Evolutionary conservation across 1,140 invertebrate genomes (phyloP).

Genomic region (Papilio polytes): DNA sequence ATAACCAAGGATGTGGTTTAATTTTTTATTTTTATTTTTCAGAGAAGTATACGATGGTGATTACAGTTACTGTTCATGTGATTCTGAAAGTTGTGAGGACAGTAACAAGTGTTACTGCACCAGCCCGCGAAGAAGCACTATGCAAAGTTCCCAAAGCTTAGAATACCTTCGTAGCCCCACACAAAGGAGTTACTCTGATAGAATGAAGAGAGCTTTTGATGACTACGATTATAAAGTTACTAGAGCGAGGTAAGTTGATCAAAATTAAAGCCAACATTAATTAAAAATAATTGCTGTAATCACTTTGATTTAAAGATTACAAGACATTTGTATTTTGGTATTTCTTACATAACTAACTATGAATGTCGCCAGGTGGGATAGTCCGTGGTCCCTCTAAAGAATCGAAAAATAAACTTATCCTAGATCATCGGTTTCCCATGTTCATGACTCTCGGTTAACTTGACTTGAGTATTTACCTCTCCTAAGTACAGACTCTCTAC

Average conservation of each 20-base stretch:
- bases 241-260: slow-evolving; percentile 54
- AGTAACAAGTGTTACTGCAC: slow-evolving; percentile 95
- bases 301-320: no score
- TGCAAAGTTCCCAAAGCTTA: slow-evolving; percentile 84
- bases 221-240: slow-evolving; percentile 61
- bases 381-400: no score
- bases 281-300: no score
- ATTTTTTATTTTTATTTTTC: slow-evolving; percentile 47
- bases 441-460: no score
- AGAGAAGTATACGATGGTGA: slow-evolving; percentile 80
- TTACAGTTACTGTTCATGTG: slow-evolving; percentile 88
- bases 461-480: no score
- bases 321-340: no score
- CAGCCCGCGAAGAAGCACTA: slow-evolving; percentile 65
- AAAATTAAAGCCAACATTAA: no score
- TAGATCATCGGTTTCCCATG: no score
- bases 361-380: no score
- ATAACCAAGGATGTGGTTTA: not conserved
- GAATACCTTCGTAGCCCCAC: slow-evolving; percentile 84
- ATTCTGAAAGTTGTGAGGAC: slow-evolving; percentile 93
- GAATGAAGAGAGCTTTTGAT: slow-evolving; percentile 64
- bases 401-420: no score
- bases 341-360: no score
- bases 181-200: slow-evolving; percentile 78
- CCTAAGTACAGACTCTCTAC: no score